These are phyloP conservation scores for Dicaeum eximium DNA, from an alignment of 2,113 vertebrate species.

Conservation along the genomic window DNA sequence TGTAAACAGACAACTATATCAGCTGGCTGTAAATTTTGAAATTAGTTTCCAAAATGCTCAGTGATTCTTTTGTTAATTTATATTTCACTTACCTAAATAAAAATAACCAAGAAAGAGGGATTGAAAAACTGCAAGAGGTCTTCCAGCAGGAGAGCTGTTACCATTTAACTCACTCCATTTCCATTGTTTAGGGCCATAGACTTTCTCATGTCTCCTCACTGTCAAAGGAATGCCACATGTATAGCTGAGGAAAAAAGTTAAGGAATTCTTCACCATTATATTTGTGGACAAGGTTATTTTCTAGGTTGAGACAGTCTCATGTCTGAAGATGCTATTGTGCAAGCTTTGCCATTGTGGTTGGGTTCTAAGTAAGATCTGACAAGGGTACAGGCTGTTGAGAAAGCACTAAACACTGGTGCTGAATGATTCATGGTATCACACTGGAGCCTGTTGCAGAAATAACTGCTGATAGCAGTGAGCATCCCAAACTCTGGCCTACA, in stretches of 20 bases:
- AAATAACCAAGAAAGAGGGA: background rate
- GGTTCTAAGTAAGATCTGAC: background rate
- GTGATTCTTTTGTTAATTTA: background rate
- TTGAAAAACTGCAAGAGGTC: background rate
- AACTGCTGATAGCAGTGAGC: background rate
- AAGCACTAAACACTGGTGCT: background rate
- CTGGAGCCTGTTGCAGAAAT: slow-evolving; percentile 3
- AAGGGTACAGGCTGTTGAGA: background rate
- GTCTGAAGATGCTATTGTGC: background rate
- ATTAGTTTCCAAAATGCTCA: background rate
- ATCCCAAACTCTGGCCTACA: slow-evolving; percentile 9
- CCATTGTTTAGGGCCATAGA: rapidly evolving
- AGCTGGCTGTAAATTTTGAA: background rate
- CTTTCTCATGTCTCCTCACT: background rate
- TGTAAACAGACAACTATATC: background rate
- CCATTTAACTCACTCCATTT: background rate
- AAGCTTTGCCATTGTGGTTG: background rate
- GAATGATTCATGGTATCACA: background rate
- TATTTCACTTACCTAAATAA: background rate
- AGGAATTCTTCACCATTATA: background rate
- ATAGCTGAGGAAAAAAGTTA: background rate
- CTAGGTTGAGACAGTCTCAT: background rate
- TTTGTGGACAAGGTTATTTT: background rate
- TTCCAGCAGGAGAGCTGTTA: background rate
- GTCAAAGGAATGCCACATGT: rapidly evolving